Evolutionary conservation across 2,888 invertebrate species (phyloP).

Genomic region (Esperia sulphurella): DNA sequence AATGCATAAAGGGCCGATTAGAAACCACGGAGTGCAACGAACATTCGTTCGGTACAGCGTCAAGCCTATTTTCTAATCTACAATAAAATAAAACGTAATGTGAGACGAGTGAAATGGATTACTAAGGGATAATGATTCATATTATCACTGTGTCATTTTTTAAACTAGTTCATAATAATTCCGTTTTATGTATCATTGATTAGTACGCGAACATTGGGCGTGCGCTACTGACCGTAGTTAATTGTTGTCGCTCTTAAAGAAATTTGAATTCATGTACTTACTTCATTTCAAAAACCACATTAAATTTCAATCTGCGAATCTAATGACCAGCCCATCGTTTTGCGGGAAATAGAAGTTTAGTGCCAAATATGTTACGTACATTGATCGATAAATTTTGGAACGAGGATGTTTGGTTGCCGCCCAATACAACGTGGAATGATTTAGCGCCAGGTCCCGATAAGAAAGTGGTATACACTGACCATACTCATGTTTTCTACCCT

Average conservation of each 20-base stretch:
- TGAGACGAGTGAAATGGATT: too few relatives aligned
- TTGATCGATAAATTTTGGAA: conserved; percentile 85
- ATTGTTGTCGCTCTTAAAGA: background rate
- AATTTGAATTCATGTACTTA: conserved; percentile 1
- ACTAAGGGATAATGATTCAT: too few relatives aligned
- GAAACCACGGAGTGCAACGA: background rate
- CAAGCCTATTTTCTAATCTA: background rate
- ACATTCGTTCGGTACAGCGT: background rate
- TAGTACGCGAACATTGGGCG: too few relatives aligned
- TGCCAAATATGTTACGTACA: conserved; percentile 55
- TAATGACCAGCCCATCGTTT: background rate
- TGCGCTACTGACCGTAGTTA: background rate
- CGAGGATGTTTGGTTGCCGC: conserved; percentile 94
- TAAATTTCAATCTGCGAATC: background rate
- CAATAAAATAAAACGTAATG: background rate
- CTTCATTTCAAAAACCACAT: background rate
- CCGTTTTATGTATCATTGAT: too few relatives aligned
- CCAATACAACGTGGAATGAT: conserved; percentile 93
- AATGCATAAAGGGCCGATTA: background rate
- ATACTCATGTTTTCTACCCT: conserved; percentile 89
- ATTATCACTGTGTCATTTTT: too few relatives aligned
- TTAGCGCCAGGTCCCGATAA: conserved; percentile 87
- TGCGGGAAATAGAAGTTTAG: background rate
- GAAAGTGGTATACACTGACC: conserved; percentile 87
- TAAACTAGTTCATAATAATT: too few relatives aligned